phyloP scores from a whole-genome alignment of 2,888 invertebrate genomes.

The Physocephala rufipes region DNA sequence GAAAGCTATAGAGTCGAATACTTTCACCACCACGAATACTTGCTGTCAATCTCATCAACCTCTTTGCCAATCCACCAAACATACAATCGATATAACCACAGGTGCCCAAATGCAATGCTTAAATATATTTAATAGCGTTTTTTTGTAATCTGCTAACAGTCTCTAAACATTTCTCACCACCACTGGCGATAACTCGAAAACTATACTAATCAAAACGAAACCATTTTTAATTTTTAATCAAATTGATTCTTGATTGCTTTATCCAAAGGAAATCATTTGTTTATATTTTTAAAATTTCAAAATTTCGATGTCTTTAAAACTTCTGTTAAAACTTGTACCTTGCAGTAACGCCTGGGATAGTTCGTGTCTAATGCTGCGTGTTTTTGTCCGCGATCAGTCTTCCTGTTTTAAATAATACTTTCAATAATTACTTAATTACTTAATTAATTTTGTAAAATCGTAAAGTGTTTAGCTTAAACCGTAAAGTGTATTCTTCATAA shows the following conservation, averaged over 20 bases:
- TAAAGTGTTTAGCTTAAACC: background rate
- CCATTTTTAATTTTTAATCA: no score
- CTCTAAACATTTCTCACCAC: no score
- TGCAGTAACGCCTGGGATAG: slow-evolving; percentile 61
- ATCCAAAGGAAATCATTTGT: background rate
- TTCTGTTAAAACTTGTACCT: slow-evolving; percentile 39
- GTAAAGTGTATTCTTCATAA: background rate
- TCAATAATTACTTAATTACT: slow-evolving; percentile 19
- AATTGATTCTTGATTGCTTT: background rate
- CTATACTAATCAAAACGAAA: no score
- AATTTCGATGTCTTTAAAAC: slow-evolving; percentile 27
- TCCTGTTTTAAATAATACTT: slow-evolving; percentile 24
- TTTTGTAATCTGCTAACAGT: no score
- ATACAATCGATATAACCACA: background rate
- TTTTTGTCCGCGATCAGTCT: slow-evolving; percentile 23
- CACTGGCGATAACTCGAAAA: no score
- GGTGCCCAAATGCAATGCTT: slow-evolving; percentile 1
- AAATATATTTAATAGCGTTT: no score
- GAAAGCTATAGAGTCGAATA: slow-evolving; percentile 1
- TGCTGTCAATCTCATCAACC: slow-evolving; percentile 19
- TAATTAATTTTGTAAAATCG: background rate
- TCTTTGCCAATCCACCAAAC: background rate
- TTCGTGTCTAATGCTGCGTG: slow-evolving; percentile 54
- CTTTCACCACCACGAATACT: slow-evolving; percentile 20
- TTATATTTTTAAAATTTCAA: background rate